Evolutionary conservation across 2,113 vertebrate species (phyloP).

Genomic region (Girardinichthys multiradiatus): DNA sequence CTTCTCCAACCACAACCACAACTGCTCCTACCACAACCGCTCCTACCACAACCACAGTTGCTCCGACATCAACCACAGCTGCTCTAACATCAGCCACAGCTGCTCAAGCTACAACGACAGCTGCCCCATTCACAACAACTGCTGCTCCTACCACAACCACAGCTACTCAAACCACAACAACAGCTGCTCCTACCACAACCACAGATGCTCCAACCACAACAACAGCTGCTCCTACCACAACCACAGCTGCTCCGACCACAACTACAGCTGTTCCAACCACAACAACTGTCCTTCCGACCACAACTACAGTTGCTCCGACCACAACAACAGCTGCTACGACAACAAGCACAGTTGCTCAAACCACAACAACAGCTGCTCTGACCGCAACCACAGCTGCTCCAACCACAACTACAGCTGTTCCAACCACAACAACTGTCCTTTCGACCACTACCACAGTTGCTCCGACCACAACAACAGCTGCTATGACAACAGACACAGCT

Average conservation of each 20-base stretch:
- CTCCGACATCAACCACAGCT: background rate
- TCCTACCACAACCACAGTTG: background rate
- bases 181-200: background rate
- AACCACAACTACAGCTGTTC: too few species aligned
- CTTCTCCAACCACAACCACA: background rate
- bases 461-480: background rate
- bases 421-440: too few species aligned
- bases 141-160: background rate
- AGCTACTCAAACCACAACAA: background rate
- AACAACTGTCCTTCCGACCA: too few species aligned
- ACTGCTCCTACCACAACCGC: background rate
- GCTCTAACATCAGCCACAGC: background rate
- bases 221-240: too few species aligned
- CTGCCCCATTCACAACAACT: background rate
- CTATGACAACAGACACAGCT: background rate
- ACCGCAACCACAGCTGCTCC: too few species aligned
- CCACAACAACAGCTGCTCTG: too few species aligned
- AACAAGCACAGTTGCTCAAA: too few species aligned
- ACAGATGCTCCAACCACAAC: background rate
- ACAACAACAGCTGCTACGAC: background rate
- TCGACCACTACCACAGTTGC: background rate
- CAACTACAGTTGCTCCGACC: too few species aligned
- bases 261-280: too few species aligned
- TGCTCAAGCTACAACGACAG: background rate
- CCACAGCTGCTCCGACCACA: too few species aligned